These are phyloP conservation scores for Ispidina picta DNA, from an alignment of 2,797 vertebrate genomes.

Conservation along the genomic window DNA sequence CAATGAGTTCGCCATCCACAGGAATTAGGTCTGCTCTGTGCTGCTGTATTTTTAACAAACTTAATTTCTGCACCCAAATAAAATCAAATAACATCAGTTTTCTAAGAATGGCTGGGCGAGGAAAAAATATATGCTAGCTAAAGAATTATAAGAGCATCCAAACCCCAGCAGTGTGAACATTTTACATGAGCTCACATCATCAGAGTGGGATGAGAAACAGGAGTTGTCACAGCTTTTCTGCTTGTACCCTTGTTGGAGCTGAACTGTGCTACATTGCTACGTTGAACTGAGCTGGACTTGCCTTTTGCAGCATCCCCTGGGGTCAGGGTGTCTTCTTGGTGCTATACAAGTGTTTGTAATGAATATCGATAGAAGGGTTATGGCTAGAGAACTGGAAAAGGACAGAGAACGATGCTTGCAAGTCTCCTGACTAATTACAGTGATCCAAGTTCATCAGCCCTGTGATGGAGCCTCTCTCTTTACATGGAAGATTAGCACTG, in stretches of 20 bases:
- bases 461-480: background rate
- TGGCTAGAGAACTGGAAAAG: background rate
- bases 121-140: background rate
- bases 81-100: constrained; percentile 22
- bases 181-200: background rate
- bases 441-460: background rate
- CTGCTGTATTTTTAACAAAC: constrained; percentile 56
- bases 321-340: background rate
- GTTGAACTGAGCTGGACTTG: rapidly evolving
- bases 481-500: background rate
- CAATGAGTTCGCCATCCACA: constrained; percentile 44
- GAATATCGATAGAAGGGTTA: background rate
- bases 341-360: background rate
- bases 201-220: background rate
- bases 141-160: background rate
- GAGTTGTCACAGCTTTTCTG: background rate
- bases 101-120: background rate
- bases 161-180: background rate
- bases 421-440: background rate
- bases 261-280: rapidly evolving
- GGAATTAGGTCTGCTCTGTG: constrained; percentile 18
- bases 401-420: background rate
- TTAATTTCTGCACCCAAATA: constrained; percentile 36
- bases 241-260: background rate
- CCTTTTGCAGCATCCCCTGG: background rate